Conservation (phyloP, 2,113 vertebrate species). For the Apteryx mantelli region DNA sequence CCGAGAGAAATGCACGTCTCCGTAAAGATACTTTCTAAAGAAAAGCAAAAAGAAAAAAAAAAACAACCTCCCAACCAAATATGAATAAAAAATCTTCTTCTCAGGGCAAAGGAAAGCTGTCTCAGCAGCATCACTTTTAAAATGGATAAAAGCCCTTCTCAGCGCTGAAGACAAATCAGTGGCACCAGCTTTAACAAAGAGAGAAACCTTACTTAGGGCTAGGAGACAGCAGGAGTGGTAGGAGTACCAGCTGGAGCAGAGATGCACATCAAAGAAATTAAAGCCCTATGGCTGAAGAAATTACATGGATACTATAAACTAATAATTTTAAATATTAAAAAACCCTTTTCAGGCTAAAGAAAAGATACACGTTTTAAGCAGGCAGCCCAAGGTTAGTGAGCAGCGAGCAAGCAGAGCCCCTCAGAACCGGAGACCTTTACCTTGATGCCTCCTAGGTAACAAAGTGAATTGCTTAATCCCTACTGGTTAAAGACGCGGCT, state of each 20-base stretch:
- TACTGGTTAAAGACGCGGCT: slow-evolving; percentile 53
- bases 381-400: slow-evolving; percentile 76
- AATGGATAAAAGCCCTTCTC: slow-evolving; percentile 66
- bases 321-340: slow-evolving; percentile 84
- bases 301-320: slow-evolving; percentile 75
- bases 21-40: background rate
- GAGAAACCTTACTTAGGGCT: slow-evolving; percentile 74
- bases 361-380: slow-evolving; percentile 66
- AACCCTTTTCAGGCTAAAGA: slow-evolving; percentile 71
- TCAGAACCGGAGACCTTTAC: slow-evolving; percentile 53
- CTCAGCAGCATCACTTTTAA: slow-evolving; percentile 47
- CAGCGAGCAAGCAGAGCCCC: slow-evolving; percentile 32
- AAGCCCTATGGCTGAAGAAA: slow-evolving; percentile 79
- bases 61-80: background rate
- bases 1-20: background rate
- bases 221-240: slow-evolving; percentile 74
- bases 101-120: slow-evolving; percentile 21
- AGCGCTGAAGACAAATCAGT: slow-evolving; percentile 62
- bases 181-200: slow-evolving; percentile 66
- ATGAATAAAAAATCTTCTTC: slow-evolving; percentile 34
- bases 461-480: slow-evolving; percentile 66
- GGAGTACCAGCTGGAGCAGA: slow-evolving; percentile 72
- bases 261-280: slow-evolving; percentile 78
- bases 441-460: slow-evolving; percentile 61
- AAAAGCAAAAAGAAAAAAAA: background rate